These are phyloP conservation scores for Tragelaphus strepsiceros DNA, from an alignment of 2,113 vertebrate genomes.

Conservation along the genomic window DNA sequence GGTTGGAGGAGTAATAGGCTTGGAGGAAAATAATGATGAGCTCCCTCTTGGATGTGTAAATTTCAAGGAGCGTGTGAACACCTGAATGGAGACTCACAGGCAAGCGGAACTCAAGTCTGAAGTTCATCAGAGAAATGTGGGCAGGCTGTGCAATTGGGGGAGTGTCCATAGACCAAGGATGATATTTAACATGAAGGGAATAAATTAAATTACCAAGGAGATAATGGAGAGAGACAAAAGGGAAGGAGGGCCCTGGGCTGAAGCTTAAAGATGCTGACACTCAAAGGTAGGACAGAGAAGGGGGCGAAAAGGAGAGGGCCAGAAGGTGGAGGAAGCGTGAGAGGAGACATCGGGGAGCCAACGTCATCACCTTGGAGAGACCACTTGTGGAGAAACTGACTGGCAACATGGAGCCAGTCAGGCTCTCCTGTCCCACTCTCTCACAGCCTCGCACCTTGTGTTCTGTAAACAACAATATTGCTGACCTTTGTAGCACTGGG, in stretches of 20 bases:
- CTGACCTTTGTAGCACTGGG: not conserved
- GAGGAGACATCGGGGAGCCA: not conserved
- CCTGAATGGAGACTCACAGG: not conserved
- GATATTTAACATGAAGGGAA: not conserved
- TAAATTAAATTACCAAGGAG: not conserved
- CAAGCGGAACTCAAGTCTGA: not conserved
- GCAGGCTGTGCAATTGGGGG: not conserved
- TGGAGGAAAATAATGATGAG: not conserved
- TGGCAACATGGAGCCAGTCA: not conserved
- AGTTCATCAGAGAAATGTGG: not conserved
- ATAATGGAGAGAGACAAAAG: not conserved
- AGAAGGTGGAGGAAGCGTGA: too few relatives aligned
- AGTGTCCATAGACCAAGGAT: fast-evolving
- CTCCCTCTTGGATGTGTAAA: not conserved
- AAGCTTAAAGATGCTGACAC: not conserved
- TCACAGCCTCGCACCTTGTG: not conserved
- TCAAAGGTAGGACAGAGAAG: not conserved
- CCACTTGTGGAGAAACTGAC: not conserved
- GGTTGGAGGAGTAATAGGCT: not conserved
- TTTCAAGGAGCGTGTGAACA: not conserved
- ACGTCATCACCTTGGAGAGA: not conserved
- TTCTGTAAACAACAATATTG: not conserved
- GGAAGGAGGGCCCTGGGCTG: not conserved
- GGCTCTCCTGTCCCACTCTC: not conserved
- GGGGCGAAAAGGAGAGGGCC: not conserved